Evolutionary conservation across 2,113 vertebrate species (phyloP).

Genomic region (Spheniscus mendiculus): DNA sequence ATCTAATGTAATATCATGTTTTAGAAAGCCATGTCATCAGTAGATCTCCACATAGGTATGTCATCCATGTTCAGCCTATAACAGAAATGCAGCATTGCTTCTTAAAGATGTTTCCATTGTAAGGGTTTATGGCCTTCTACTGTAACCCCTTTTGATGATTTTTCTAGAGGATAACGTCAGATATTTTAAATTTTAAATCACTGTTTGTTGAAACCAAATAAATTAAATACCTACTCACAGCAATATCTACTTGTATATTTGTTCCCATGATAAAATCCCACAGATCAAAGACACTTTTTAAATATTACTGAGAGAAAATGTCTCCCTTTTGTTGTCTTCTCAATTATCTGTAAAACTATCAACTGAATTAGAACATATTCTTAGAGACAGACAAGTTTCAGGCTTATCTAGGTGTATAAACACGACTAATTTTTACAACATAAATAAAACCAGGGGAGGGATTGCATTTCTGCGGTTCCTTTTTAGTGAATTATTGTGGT

Average conservation of each 20-base stretch:
- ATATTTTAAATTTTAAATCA: not conserved
- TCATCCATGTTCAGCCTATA: not conserved
- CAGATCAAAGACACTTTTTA: not conserved
- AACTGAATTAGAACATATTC: not conserved
- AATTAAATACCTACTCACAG: not conserved
- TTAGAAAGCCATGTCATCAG: not conserved
- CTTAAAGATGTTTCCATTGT: not conserved
- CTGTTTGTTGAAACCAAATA: not conserved
- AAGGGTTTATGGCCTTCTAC: not conserved
- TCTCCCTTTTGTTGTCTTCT: not conserved
- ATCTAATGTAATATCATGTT: not conserved
- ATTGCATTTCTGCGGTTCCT: not conserved
- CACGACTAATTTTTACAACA: not conserved
- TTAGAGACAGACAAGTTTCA: not conserved
- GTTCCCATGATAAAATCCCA: not conserved
- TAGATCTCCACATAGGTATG: not conserved
- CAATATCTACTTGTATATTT: not conserved
- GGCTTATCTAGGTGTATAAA: not conserved
- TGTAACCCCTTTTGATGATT: not conserved
- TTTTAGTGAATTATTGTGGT: not conserved
- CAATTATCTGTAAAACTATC: not conserved
- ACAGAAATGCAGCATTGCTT: not conserved
- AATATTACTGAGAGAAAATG: not conserved
- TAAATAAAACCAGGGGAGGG: not conserved
- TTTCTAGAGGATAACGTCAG: not conserved